phyloP scores from a whole-genome alignment of 2,888 invertebrate species.

The Leptarthrus brevirostris region DNA sequence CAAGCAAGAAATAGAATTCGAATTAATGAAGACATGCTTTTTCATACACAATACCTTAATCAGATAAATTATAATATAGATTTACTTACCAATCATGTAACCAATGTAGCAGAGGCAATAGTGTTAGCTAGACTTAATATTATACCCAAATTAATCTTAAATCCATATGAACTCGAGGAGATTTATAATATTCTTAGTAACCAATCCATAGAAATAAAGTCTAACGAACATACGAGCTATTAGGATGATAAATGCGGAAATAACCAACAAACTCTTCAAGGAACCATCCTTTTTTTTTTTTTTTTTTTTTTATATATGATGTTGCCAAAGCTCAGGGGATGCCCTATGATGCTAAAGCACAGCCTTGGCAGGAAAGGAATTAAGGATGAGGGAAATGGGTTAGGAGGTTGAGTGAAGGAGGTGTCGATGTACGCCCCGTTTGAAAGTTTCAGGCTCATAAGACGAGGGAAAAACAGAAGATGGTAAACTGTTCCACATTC shows the following conservation, averaged over 20 bases:
- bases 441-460: too few species aligned
- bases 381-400: too few species aligned
- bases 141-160: conserved; percentile 52
- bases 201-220: conserved; percentile 47
- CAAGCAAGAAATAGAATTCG: conserved; percentile 29
- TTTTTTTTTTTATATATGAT: too few species aligned
- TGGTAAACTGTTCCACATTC: too few species aligned
- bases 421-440: too few species aligned
- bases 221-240: conserved; percentile 51
- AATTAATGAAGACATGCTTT: conserved; percentile 7
- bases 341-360: too few species aligned
- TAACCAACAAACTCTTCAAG: background rate
- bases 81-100: conserved; percentile 44
- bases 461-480: too few species aligned
- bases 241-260: conserved; percentile 20
- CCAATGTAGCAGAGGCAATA: conserved; percentile 52
- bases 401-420: too few species aligned
- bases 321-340: too few species aligned
- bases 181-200: conserved; percentile 45
- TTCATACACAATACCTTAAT: conserved; percentile 46
- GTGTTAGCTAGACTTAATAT: conserved; percentile 53
- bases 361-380: too few species aligned
- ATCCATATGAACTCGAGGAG: conserved; percentile 49
- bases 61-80: conserved; percentile 53
- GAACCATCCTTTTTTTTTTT: too few species aligned